Evolutionary conservation across 2,888 invertebrate genomes (phyloP).

Genomic region (Ormyrus thymus): DNA sequence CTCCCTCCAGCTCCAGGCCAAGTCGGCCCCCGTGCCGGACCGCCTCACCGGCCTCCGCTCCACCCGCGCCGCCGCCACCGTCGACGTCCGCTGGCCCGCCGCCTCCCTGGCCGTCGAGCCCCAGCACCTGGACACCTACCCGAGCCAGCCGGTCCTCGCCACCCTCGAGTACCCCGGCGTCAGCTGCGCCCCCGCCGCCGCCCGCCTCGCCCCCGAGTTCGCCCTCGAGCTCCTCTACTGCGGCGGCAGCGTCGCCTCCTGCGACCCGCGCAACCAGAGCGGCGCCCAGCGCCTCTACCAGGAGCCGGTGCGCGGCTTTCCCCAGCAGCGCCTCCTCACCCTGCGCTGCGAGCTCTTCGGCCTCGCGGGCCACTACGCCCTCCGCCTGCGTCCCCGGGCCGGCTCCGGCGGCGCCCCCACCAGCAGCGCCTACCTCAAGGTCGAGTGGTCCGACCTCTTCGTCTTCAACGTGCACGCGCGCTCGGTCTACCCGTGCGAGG

Average conservation of each 20-base stretch:
- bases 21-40: slow-evolving; percentile 63
- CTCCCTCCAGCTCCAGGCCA: slow-evolving; percentile 76
- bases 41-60: slow-evolving; percentile 58
- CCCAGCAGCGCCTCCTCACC: slow-evolving; percentile 80
- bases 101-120: slow-evolving; percentile 84
- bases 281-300: slow-evolving; percentile 82
- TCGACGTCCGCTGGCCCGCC: slow-evolving; percentile 88
- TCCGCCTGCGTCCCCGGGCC: slow-evolving; percentile 82
- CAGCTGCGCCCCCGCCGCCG: slow-evolving; percentile 77
- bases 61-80: background rate
- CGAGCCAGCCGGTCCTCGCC: slow-evolving; percentile 84
- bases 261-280: slow-evolving; percentile 79
- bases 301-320: slow-evolving; percentile 85
- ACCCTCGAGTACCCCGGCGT: slow-evolving; percentile 85
- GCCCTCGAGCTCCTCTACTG: slow-evolving; percentile 86
- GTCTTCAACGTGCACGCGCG: slow-evolving; percentile 90
- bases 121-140: slow-evolving; percentile 87
- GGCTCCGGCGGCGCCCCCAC: slow-evolving; percentile 80
- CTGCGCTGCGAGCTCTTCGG: slow-evolving; percentile 88
- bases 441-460: slow-evolving; percentile 90
- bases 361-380: slow-evolving; percentile 87
- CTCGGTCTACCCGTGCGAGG: slow-evolving; percentile 88
- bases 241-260: slow-evolving; percentile 84
- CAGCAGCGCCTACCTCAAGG: slow-evolving; percentile 84
- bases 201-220: slow-evolving; percentile 77